phyloP scores from a whole-genome alignment of 2,797 vertebrate genomes.

The Sebastes hubbsi region DNA sequence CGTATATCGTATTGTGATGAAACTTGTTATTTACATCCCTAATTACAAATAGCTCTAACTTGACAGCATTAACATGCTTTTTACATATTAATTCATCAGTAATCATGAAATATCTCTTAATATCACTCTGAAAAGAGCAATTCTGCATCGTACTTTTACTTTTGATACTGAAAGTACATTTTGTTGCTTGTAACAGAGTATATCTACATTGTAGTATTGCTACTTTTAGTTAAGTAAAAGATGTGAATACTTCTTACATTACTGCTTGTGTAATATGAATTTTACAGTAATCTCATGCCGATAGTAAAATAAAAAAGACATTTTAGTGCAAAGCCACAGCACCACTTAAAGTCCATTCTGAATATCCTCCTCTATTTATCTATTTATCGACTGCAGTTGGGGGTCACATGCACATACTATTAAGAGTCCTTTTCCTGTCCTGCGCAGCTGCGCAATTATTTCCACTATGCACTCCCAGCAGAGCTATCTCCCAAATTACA shows the following conservation, averaged over 20 bases:
- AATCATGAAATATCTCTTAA: not conserved
- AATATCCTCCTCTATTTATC: slow-evolving; percentile 35
- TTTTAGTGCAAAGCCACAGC: not conserved
- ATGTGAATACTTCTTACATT: not conserved
- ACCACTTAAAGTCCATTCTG: slow-evolving; percentile 11
- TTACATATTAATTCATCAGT: not conserved
- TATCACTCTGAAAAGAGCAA: not conserved
- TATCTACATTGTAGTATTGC: not conserved
- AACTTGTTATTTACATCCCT: too few species aligned
- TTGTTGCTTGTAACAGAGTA: not conserved
- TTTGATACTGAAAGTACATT: not conserved
- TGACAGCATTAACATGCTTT: not conserved
- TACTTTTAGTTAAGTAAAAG: not conserved
- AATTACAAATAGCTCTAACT: not conserved
- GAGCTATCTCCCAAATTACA: slow-evolving; percentile 71
- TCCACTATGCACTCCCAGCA: slow-evolving; percentile 63
- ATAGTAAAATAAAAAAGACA: not conserved
- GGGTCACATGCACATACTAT: slow-evolving; percentile 46
- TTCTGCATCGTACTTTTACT: not conserved
- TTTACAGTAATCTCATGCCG: not conserved
- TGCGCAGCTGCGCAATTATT: slow-evolving; percentile 76
- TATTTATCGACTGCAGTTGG: slow-evolving; percentile 39
- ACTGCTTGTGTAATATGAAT: not conserved
- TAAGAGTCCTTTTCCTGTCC: slow-evolving; percentile 55
- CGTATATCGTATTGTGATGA: too few species aligned